phyloP scores from a whole-genome alignment of 1,140 invertebrate genomes.

The Cheumatopsyche charites region DNA sequence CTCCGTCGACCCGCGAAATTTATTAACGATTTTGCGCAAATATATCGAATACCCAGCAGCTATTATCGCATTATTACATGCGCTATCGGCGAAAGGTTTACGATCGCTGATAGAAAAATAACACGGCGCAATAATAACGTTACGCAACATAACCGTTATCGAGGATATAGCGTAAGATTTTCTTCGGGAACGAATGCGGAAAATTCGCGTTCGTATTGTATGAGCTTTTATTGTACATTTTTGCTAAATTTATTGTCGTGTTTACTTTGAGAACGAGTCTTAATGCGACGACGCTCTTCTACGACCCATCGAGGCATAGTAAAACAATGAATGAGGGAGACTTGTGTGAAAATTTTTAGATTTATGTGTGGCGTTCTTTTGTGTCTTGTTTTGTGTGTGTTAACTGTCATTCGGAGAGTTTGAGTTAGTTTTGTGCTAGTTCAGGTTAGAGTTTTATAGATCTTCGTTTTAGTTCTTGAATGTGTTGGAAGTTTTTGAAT shows the following conservation, averaged over 20 bases:
- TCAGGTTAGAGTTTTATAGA: too few species aligned
- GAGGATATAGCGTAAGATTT: too few species aligned
- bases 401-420: too few species aligned
- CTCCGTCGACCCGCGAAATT: background rate
- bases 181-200: too few species aligned
- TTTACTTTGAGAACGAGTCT: slow-evolving; percentile 3
- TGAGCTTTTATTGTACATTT: background rate
- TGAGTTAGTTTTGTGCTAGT: too few species aligned
- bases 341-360: too few species aligned
- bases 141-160: too few species aligned
- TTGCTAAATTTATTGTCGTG: slow-evolving; percentile 18
- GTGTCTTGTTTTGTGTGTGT: too few species aligned
- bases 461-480: too few species aligned
- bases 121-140: background rate
- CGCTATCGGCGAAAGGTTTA: slow-evolving; percentile 7
- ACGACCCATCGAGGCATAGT: slow-evolving; percentile 1
- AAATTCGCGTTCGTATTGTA: background rate
- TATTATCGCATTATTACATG: slow-evolving; percentile 2
- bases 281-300: slow-evolving; percentile 21
- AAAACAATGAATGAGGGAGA: slow-evolving; percentile 17
- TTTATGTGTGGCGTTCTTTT: too few species aligned
- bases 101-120: slow-evolving; percentile 5
- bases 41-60: background rate
- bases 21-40: slow-evolving; percentile 15
- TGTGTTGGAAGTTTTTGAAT: too few species aligned